phyloP scores from a whole-genome alignment of 2,888 invertebrate genomes.

The Pediacus dermestoides region DNA sequence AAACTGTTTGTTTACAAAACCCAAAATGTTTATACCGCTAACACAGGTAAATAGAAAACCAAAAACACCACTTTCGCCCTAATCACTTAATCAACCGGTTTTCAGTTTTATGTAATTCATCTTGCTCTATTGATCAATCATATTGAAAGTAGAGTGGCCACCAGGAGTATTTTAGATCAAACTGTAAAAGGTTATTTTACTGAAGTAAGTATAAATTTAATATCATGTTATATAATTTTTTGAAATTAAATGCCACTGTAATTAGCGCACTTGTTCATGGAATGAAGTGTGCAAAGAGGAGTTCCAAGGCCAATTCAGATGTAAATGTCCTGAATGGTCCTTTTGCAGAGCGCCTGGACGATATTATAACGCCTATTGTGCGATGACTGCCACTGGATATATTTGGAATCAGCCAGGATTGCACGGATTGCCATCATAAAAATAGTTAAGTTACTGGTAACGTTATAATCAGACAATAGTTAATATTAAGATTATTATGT shows the following conservation, averaged over 20 bases:
- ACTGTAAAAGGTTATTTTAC: slow-evolving; percentile 78
- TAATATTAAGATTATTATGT: no score
- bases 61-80: slow-evolving; percentile 6
- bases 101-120: no score
- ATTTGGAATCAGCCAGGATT: slow-evolving; percentile 80
- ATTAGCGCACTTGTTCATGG: slow-evolving; percentile 88
- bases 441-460: no score
- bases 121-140: no score
- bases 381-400: slow-evolving; percentile 86
- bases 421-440: no score
- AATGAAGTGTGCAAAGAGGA: slow-evolving; percentile 92
- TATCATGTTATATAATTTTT: slow-evolving; percentile 12
- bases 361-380: slow-evolving; percentile 87
- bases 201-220: slow-evolving; percentile 58
- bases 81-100: no score
- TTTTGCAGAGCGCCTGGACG: slow-evolving; percentile 84
- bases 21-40: no score
- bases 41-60: no score
- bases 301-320: slow-evolving; percentile 80
- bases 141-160: slow-evolving; percentile 22
- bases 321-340: slow-evolving; percentile 85
- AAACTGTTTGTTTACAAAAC: no score
- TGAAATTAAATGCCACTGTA: slow-evolving; percentile 18
- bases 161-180: slow-evolving; percentile 73
- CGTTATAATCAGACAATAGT: no score